Evolutionary conservation across 2,797 vertebrate genomes (phyloP), one percentile per base, ranked within the genome.

Genomic region (Pangasius sanitwongsei): DNA sequence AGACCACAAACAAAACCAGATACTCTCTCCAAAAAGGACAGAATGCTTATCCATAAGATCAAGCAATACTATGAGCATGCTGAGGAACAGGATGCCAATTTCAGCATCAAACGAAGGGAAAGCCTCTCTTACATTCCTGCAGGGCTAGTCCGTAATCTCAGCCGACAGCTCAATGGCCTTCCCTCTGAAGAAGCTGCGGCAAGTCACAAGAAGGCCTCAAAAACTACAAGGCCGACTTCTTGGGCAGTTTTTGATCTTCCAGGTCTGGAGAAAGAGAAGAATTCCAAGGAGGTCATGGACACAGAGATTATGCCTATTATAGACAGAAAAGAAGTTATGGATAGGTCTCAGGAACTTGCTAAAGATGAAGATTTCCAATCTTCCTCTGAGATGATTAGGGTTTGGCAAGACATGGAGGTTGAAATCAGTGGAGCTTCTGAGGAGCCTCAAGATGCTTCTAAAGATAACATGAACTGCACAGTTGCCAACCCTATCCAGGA

Each of bases 111-210:
- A 89, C 97, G 98, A 90, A 95, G 98, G 1, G 98, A 99, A 93
- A 99, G 98, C 91, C 96, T 99, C 41, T 98, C 98, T 48, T 98
- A 98, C 75, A 99, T 99, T 86, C 98, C 98, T 69, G 96, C 97
- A 4, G 98, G 98, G 34, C 92, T 99, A 81, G 98, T 99, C 50
- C 96, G 96, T 16, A 97, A 97, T 89, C 96, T 97, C 0, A 96
- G 98, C 83, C 96, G 91, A 91, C 97, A 97, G 90, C 94, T 99
- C 77, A 97, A 97, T 75, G 94, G 92, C 70, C 88, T 95, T 65
- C 97, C 97, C 0, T 92, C 93, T 89, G 94, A 95, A 3, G 94
- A 96, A 63, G 87, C 83, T 0, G 57, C 86, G 1, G 91, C 92
- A 0, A 92, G 88, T 28, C 91, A 93, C 55, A 94, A 87, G 83